Conservation (phyloP, 2,113 vertebrate genomes). For the Syngnathus typhle region DNA sequence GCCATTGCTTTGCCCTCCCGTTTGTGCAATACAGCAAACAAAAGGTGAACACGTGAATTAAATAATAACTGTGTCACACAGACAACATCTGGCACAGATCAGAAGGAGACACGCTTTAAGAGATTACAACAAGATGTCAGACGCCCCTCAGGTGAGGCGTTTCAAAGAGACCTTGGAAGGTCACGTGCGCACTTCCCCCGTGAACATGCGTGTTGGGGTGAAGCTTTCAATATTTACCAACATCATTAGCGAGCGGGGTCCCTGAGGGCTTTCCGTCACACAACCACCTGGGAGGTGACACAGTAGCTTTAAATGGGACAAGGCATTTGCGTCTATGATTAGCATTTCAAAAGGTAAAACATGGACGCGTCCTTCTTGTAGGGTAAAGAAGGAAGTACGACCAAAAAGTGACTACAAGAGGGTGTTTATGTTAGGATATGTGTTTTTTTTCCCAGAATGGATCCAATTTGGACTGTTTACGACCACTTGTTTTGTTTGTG, state of each 20-base stretch:
- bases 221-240: constrained; percentile 56
- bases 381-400: neutral
- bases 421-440: neutral
- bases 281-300: constrained; percentile 68
- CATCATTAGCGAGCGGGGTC: constrained; percentile 62
- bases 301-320: constrained; percentile 70
- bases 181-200: constrained; percentile 54
- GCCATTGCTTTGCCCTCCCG: neutral
- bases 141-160: constrained; percentile 27
- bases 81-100: constrained; percentile 8
- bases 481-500: neutral
- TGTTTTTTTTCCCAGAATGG: neutral
- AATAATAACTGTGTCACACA: constrained; percentile 9
- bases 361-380: constrained; percentile 13
- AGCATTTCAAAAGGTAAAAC: constrained; percentile 69
- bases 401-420: neutral
- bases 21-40: constrained; percentile 8
- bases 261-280: constrained; percentile 61
- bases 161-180: constrained; percentile 53
- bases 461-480: neutral
- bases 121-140: constrained; percentile 33
- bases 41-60: constrained; percentile 5
- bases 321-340: constrained; percentile 66
- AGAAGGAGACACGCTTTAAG: constrained; percentile 16
- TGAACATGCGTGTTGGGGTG: constrained; percentile 42